These are phyloP conservation scores for Heteractis magnifica DNA, from an alignment of 92 coral and sea anemone genomes.

Conservation along the genomic window DNA sequence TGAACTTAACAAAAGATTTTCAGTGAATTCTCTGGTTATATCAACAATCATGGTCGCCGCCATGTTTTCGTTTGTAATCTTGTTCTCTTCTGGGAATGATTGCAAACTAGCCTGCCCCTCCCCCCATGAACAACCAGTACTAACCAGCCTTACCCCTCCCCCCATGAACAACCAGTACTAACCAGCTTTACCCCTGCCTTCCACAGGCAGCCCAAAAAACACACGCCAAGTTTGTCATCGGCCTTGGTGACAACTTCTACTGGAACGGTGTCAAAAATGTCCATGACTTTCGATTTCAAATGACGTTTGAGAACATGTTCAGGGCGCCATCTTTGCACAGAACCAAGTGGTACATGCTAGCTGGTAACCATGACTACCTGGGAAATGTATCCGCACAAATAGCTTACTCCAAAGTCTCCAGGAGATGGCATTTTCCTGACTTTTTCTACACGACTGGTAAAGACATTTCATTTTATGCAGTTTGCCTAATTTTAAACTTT, in stretches of 20 bases:
- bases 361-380: conserved; percentile 92
- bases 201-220: conserved; percentile 43
- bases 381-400: conserved; percentile 95
- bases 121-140: not conserved
- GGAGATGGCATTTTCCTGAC: conserved; percentile 88
- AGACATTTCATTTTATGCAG: too few relatives aligned
- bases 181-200: not conserved
- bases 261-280: conserved; percentile 80
- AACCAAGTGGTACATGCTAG: conserved; percentile 93
- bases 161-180: not conserved
- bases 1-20: too few relatives aligned
- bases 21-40: too few relatives aligned
- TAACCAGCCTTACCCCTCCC: not conserved
- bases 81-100: too few relatives aligned
- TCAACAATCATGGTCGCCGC: too few relatives aligned
- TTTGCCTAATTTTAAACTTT: too few relatives aligned
- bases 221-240: conserved; percentile 69
- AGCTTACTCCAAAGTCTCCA: conserved; percentile 74
- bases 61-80: too few relatives aligned
- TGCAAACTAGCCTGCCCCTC: too few relatives aligned
- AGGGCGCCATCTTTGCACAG: conserved; percentile 54
- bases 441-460: conserved; percentile 78
- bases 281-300: conserved; percentile 63
- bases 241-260: conserved; percentile 95
- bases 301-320: conserved; percentile 81